These are phyloP conservation scores for Ptychobarbus kaznakovi DNA, from an alignment of 2,797 vertebrate species.

Conservation along the genomic window DNA sequence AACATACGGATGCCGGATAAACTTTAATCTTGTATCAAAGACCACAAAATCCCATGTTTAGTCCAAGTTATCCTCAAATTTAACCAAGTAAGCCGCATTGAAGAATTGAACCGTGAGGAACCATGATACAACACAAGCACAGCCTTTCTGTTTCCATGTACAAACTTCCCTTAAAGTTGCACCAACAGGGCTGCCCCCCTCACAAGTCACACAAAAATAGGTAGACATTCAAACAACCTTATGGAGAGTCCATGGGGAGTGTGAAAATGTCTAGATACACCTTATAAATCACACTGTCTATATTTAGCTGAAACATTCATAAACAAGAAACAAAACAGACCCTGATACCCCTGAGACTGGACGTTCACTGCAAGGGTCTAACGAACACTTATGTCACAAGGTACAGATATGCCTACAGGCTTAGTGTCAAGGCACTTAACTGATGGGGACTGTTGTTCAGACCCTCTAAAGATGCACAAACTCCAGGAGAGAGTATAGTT, in stretches of 20 bases:
- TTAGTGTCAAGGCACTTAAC: background rate
- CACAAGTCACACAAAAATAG: conserved; percentile 23
- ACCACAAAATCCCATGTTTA: conserved; percentile 15
- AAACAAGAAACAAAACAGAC: conserved; percentile 32
- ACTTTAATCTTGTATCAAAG: conserved; percentile 17
- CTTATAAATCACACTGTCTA: conserved; percentile 48
- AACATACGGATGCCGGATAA: conserved; percentile 1
- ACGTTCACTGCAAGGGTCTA: background rate
- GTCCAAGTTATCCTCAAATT: background rate
- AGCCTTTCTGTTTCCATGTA: background rate
- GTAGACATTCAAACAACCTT: conserved; percentile 47
- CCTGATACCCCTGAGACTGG: conserved; percentile 8
- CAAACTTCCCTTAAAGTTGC: conserved; percentile 2
- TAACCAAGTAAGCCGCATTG: conserved; percentile 6
- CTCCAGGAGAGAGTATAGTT: background rate
- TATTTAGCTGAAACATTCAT: conserved; percentile 32
- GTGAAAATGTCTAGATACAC: background rate
- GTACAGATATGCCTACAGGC: background rate
- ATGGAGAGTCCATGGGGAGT: conserved; percentile 17
- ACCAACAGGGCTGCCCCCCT: conserved; percentile 1
- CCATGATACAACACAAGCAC: background rate
- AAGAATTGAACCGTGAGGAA: background rate
- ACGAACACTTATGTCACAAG: conserved; percentile 4
- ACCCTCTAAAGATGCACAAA: background rate
- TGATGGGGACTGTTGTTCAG: background rate